phyloP scores from a whole-genome alignment of 2,113 vertebrate species.

The Ahaetulla prasina region DNA sequence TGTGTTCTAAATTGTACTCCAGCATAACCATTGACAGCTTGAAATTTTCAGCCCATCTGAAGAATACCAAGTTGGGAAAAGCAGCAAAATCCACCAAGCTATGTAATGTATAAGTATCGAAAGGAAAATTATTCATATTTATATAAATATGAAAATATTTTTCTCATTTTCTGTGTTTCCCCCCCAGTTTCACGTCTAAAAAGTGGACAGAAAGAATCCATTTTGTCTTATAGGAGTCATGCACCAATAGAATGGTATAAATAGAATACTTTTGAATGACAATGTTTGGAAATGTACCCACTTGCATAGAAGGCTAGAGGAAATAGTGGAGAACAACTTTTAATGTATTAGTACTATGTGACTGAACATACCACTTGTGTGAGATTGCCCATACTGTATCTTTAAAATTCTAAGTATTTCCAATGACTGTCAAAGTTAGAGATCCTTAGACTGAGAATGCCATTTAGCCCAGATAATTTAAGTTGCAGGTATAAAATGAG shows the following conservation, averaged over 20 bases:
- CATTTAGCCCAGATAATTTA: not conserved
- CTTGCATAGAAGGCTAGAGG: not conserved
- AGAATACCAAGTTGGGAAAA: not conserved
- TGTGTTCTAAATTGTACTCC: not conserved
- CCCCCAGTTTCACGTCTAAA: not conserved
- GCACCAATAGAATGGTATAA: not conserved
- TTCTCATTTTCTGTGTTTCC: not conserved
- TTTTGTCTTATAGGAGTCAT: not conserved
- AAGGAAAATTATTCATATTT: not conserved
- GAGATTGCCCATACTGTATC: not conserved
- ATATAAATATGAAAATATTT: not conserved
- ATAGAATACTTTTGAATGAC: not conserved
- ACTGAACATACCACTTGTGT: not conserved
- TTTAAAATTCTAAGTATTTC: not conserved
- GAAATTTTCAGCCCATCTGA: not conserved
- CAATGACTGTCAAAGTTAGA: not conserved
- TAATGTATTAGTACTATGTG: not conserved
- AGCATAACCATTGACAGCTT: not conserved
- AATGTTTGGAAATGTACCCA: not conserved
- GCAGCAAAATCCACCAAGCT: not conserved
- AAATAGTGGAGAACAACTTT: not conserved
- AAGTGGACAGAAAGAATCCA: not conserved
- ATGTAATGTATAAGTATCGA: not conserved
- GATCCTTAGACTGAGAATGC: not conserved
- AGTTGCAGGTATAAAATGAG: not conserved